phyloP scores from a whole-genome alignment of 2,888 invertebrate genomes.

The Oxyteleia sp. region DNA sequence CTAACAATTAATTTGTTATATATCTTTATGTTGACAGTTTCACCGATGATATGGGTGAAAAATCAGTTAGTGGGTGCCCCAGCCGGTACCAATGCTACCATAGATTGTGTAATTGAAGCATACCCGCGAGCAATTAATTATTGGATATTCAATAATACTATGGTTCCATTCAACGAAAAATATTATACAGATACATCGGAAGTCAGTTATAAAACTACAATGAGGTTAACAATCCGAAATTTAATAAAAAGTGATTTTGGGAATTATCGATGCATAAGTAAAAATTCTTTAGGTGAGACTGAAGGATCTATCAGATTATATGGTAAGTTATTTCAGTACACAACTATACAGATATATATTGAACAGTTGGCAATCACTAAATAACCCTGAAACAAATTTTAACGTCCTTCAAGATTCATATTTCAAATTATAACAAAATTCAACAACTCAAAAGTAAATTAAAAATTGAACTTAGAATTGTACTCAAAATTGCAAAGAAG shows the following conservation, averaged over 20 bases:
- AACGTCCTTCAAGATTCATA: too few species aligned
- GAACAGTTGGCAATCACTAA: too few species aligned
- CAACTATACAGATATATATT: too few species aligned
- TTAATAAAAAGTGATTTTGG: constrained; percentile 95
- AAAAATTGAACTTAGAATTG: too few species aligned
- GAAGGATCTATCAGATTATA: constrained; percentile 97
- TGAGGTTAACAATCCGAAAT: constrained; percentile 95
- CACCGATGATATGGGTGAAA: constrained; percentile 97
- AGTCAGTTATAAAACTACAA: constrained; percentile 95
- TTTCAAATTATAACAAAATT: too few species aligned
- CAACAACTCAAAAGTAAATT: too few species aligned
- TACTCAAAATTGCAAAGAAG: too few species aligned
- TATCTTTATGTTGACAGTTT: constrained; percentile 92
- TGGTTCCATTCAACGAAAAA: constrained; percentile 96
- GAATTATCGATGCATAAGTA: constrained; percentile 96
- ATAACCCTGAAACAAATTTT: too few species aligned
- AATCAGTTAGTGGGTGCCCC: constrained; percentile 97
- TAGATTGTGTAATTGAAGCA: constrained; percentile 97
- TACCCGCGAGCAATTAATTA: constrained; percentile 97
- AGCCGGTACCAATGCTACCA: constrained; percentile 95
- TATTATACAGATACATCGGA: constrained; percentile 94
- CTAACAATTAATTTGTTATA: too few species aligned
- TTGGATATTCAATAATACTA: constrained; percentile 96
- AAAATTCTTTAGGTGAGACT: constrained; percentile 97
- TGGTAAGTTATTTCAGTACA: constrained; percentile 83